Conservation (phyloP, 2,113 vertebrate genomes). For the Varanus salvator region DNA sequence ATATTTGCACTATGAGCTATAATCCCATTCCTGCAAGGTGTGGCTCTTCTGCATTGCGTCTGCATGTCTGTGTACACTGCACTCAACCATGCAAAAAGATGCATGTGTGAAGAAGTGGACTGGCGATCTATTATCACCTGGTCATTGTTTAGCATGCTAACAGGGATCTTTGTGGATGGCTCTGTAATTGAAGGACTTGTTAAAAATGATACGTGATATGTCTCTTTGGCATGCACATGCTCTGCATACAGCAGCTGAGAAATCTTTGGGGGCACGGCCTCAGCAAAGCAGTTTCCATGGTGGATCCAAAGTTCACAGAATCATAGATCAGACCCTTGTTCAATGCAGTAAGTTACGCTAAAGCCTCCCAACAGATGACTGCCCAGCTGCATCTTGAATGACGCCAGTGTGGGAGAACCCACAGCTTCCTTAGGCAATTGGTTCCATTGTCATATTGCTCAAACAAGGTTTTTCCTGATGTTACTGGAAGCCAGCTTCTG, state of each 20-base stretch:
- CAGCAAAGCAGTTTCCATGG: not conserved
- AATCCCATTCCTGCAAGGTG: not conserved
- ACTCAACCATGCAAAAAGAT: not conserved
- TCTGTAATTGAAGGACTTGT: not conserved
- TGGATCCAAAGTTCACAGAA: not conserved
- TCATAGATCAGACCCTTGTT: too few relatives aligned
- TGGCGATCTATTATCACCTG: not conserved
- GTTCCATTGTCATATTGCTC: too few relatives aligned
- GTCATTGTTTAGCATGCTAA: not conserved
- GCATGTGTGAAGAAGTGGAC: not conserved
- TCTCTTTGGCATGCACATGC: not conserved
- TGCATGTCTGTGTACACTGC: not conserved
- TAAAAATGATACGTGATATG: not conserved
- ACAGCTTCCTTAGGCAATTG: too few relatives aligned
- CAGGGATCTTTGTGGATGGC: not conserved
- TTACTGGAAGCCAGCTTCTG: too few relatives aligned
- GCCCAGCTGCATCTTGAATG: too few relatives aligned
- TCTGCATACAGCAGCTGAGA: not conserved
- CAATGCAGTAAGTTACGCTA: too few relatives aligned
- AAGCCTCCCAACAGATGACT: too few relatives aligned
- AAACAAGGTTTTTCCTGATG: too few relatives aligned
- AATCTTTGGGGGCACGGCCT: not conserved
- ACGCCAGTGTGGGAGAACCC: too few relatives aligned
- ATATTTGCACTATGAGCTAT: not conserved
- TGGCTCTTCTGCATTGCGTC: not conserved